Percentiles rank a stretch among this genome's conserved stretches.
These are phyloP conservation scores for Lochmaea capreae DNA, from an alignment of 2,888 invertebrate genomes.

Conservation along the genomic window DNA sequence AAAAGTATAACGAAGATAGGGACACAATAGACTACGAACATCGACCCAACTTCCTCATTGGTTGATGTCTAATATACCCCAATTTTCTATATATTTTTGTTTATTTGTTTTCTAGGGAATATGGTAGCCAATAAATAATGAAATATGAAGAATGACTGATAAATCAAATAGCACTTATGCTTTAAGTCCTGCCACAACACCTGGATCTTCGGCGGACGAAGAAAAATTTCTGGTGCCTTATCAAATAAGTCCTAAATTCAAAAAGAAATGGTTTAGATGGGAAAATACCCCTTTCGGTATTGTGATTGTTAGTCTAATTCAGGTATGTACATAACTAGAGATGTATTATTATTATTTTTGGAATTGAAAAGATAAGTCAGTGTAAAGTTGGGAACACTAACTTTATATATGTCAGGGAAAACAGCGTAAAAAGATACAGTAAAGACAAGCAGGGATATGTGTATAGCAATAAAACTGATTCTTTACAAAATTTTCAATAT, in stretches of 20 bases:
- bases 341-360: background rate
- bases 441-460: too few species aligned
- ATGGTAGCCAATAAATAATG: slow-evolving; percentile 3
- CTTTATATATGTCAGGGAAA: too few species aligned
- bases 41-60: too few species aligned
- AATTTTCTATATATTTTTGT: background rate
- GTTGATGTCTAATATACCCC: background rate
- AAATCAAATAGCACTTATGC: slow-evolving; percentile 31
- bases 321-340: slow-evolving; percentile 49
- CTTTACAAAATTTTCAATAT: too few species aligned
- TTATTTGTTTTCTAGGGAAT: slow-evolving; percentile 1
- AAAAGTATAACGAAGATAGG: too few species aligned
- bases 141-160: slow-evolving; percentile 30
- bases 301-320: slow-evolving; percentile 57
- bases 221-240: slow-evolving; percentile 54
- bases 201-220: slow-evolving; percentile 55
- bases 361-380: too few species aligned
- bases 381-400: too few species aligned
- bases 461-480: too few species aligned
- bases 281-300: slow-evolving; percentile 58
- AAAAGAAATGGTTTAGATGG: slow-evolving; percentile 46
- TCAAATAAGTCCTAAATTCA: slow-evolving; percentile 40
- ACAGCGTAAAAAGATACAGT: too few species aligned
- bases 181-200: slow-evolving; percentile 55
- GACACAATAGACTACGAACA: too few species aligned